Evolutionary conservation across 2,797 vertebrate genomes (phyloP), one percentile per base, ranked within the genome.

Genomic region (Pangasius sanitwongsei): DNA sequence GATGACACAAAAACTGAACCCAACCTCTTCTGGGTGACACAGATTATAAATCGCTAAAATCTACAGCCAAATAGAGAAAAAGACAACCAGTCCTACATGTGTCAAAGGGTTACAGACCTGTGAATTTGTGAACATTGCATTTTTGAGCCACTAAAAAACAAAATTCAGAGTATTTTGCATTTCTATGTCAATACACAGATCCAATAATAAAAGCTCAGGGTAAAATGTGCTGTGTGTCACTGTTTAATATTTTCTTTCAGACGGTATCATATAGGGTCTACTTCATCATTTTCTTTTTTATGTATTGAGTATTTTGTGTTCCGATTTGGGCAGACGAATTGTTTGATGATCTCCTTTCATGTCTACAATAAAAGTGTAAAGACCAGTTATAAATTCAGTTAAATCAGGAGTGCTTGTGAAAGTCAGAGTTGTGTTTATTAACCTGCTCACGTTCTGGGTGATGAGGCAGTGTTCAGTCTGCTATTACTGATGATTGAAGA

Each of bases 401-500:
- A 57, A 31, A 34, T 37, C 78, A 59, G 4, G 31, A 59, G 67
- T 15, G 9, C 9, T 65, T 41, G 41, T 67, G 25, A n/a, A 15
- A 63, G 23, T 65, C 25, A 16, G 15, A 83, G 25, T 28, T 28
- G 23, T 67, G 28, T 53, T 85, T 85, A 50, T 69, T 50, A 85
- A 53, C 16, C 83, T 69, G 15, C 18, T 50, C 44, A 85, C 28
- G 41, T 50, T 84, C 4, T 69, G 63, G 61, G 18, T 31, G 7
- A 83, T 37, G 57, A 41, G 20, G 5, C 28, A 18, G 23, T 83
- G 31, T 44, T 61, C 70, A 37, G 59, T 78, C 72, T 84, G 31
- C 48, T 23, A 48, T 12, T 63, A 67, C 48, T 31, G 48, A 53
- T 85, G 61, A 65, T 85, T 78, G 67, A 88, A 55, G 25, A 44